phyloP scores from a whole-genome alignment of 2,113 vertebrate genomes.

The Centropus bengalensis region DNA sequence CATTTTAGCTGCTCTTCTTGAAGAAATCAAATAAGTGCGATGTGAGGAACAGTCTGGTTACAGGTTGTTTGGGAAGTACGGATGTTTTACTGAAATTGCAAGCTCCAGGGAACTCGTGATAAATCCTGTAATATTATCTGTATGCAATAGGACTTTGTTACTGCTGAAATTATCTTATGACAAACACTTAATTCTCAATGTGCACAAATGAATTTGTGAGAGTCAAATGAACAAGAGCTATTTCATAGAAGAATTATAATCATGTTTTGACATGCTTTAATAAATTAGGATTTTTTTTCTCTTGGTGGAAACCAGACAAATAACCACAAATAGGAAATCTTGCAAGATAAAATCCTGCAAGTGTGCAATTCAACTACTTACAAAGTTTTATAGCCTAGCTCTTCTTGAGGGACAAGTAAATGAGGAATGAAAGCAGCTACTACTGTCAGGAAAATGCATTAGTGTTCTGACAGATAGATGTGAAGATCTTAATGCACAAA shows the following conservation, averaged over 20 bases:
- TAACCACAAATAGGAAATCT: not conserved
- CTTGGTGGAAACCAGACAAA: conserved; percentile 1
- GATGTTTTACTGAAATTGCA: not conserved
- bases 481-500: not conserved
- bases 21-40: not conserved
- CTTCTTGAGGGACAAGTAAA: conserved; percentile 47
- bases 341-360: conserved; percentile 16
- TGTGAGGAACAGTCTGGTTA: conserved; percentile 7
- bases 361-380: not conserved
- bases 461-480: conserved; percentile 31
- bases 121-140: conserved; percentile 8
- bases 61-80: conserved; percentile 6
- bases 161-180: conserved; percentile 4
- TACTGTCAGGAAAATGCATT: conserved; percentile 9
- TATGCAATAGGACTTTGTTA: not conserved
- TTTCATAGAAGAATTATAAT: not conserved
- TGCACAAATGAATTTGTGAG: conserved; percentile 40
- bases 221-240: not conserved
- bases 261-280: not conserved
- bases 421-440: not conserved
- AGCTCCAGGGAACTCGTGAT: conserved; percentile 1
- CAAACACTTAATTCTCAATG: conserved; percentile 1
- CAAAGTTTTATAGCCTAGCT: conserved; percentile 12
- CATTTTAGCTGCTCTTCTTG: conserved; percentile 3
- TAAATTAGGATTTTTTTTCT: not conserved